A percentile compares a stretch with the other conserved stretches of the same genome.
Evolutionary conservation across 2,888 invertebrate genomes (phyloP).

Genomic region (Rugalucina vietnamica): DNA sequence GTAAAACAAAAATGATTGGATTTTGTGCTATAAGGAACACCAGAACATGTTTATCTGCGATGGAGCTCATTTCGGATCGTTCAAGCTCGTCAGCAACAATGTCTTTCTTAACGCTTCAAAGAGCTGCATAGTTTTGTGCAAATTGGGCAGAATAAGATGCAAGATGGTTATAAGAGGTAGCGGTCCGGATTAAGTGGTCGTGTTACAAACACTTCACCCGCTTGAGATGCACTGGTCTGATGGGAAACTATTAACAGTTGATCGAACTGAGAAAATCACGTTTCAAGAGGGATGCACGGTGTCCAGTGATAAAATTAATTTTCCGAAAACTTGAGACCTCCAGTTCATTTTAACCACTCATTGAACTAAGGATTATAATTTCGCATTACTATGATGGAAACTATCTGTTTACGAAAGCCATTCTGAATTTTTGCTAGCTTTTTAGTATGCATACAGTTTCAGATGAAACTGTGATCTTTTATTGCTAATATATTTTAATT

Average conservation of each 20-base stretch:
- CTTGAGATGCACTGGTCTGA: not conserved
- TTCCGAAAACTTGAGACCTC: not conserved
- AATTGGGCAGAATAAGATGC: not conserved
- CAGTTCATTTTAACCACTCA: too few species aligned
- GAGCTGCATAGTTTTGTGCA: not conserved
- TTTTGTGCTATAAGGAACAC: too few species aligned
- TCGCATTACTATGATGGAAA: too few species aligned
- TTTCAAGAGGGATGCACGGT: not conserved
- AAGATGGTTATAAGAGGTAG: not conserved
- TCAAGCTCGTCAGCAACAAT: not conserved
- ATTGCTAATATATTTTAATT: too few species aligned
- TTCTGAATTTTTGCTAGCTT: too few species aligned
- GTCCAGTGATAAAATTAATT: conserved; percentile 9
- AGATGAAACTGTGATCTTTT: too few species aligned
- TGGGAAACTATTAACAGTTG: conserved; percentile 5
- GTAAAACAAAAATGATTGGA: too few species aligned
- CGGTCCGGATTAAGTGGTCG: not conserved
- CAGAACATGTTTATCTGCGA: too few species aligned
- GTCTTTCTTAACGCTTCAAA: not conserved
- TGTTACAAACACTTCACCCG: not conserved
- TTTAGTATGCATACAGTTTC: too few species aligned
- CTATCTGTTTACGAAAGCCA: too few species aligned
- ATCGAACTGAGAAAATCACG: not conserved
- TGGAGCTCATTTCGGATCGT: too few species aligned
- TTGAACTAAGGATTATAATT: too few species aligned